Percentiles rank a stretch among this genome's conserved stretches.
These are phyloP conservation scores for Phalera bucephala DNA, from an alignment of 2,888 invertebrate genomes.

Conservation along the genomic window DNA sequence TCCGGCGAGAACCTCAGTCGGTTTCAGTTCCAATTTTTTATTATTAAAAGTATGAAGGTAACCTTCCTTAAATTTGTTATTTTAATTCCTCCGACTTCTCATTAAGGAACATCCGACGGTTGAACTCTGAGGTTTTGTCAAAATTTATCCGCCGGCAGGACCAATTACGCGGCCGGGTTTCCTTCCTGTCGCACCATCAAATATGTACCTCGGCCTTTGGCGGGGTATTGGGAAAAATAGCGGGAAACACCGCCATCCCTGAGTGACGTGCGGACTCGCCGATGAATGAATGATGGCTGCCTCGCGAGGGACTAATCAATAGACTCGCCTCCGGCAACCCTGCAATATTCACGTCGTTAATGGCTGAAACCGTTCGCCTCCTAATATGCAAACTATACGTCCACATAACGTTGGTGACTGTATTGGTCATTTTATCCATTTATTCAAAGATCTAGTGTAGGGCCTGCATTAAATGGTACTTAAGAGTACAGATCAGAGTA, in stretches of 20 bases:
- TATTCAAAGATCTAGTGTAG: too few relatives aligned
- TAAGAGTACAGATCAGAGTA: too few relatives aligned
- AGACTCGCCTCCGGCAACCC: conserved; percentile 40
- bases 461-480: too few relatives aligned
- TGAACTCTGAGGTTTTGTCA: conserved; percentile 40
- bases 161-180: conserved; percentile 65
- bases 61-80: background rate
- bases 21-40: too few relatives aligned
- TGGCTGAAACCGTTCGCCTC: conserved; percentile 45
- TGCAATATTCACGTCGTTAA: conserved; percentile 56
- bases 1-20: too few relatives aligned
- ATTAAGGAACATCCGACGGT: conserved; percentile 41
- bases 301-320: conserved; percentile 52
- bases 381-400: conserved; percentile 25
- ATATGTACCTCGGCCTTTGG: conserved; percentile 58
- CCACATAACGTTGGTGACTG: too few relatives aligned
- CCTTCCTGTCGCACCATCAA: conserved; percentile 68
- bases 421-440: too few relatives aligned
- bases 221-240: conserved; percentile 41
- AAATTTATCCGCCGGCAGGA: conserved; percentile 50
- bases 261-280: conserved; percentile 56
- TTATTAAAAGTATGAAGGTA: background rate
- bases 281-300: conserved; percentile 70
- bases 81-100: conserved; percentile 36
- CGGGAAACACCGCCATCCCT: conserved; percentile 31